phyloP scores from a whole-genome alignment of 2,113 vertebrate species.

The Sorex araneus region DNA sequence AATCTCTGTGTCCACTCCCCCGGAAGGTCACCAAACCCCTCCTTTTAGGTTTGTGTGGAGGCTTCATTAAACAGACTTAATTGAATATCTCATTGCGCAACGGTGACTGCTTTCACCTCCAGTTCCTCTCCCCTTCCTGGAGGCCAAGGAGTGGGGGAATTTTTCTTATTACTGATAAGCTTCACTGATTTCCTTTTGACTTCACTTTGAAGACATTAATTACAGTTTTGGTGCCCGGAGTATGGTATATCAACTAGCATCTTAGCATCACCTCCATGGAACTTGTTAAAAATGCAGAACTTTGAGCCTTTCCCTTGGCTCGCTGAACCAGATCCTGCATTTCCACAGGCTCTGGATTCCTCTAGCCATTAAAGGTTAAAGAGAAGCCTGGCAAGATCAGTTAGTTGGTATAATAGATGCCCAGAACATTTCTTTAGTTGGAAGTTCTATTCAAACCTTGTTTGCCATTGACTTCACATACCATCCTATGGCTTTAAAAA shows the following conservation, averaged over 20 bases:
- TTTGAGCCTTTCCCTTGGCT: background rate
- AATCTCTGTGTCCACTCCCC: no score
- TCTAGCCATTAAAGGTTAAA: background rate
- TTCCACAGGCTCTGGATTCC: background rate
- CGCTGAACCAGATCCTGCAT: background rate
- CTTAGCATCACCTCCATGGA: background rate
- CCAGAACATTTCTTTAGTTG: background rate
- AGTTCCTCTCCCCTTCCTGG: no score
- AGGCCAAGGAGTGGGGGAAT: background rate
- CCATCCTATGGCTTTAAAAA: background rate
- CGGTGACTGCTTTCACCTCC: no score
- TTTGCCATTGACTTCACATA: background rate
- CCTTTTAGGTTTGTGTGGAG: no score
- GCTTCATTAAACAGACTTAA: no score
- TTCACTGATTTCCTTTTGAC: background rate
- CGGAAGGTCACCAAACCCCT: no score
- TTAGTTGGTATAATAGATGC: background rate
- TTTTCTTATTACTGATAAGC: background rate
- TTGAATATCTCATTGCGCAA: no score
- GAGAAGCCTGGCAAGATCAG: background rate
- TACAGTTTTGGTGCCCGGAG: background rate
- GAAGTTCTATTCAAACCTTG: background rate
- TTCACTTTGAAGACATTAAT: background rate
- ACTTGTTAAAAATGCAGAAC: background rate
- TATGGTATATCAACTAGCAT: background rate